phyloP scores from a whole-genome alignment of 1,140 invertebrate species.

The Wasmannia auropunctata region DNA sequence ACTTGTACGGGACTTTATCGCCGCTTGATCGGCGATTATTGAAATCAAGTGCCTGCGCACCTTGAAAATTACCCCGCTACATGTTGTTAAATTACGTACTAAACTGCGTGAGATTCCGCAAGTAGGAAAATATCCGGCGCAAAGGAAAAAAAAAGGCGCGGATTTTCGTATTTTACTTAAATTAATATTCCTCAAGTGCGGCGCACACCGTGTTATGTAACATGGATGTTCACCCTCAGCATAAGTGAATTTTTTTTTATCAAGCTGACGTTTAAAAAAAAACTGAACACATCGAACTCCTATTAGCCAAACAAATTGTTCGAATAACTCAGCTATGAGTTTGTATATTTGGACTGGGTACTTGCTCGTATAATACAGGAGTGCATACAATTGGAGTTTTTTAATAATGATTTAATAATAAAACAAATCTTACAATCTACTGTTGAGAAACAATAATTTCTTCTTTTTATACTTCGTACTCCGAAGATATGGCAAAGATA shows the following conservation, averaged over 20 bases:
- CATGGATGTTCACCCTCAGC: neutral
- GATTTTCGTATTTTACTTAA: conserved; percentile 14
- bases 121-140: neutral
- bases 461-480: neutral
- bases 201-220: neutral
- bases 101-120: conserved; percentile 34
- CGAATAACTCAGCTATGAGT: too few species aligned
- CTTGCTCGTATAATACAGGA: too few species aligned
- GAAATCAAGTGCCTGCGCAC: conserved; percentile 43
- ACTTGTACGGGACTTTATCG: conserved; percentile 60
- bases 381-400: neutral
- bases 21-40: conserved; percentile 59
- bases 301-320: too few species aligned
- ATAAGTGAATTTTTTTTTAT: neutral
- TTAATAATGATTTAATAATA: neutral
- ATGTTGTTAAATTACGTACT: conserved; percentile 46
- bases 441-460: neutral
- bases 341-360: too few species aligned
- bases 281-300: too few species aligned
- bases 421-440: neutral
- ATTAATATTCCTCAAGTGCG: conserved; percentile 5
- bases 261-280: too few species aligned
- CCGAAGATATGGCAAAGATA: neutral
- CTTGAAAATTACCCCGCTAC: conserved; percentile 31
- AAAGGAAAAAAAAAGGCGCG: neutral